These are phyloP conservation scores for Lamellibrachia columna DNA, from an alignment of 2,888 invertebrate genomes.

Conservation along the genomic window DNA sequence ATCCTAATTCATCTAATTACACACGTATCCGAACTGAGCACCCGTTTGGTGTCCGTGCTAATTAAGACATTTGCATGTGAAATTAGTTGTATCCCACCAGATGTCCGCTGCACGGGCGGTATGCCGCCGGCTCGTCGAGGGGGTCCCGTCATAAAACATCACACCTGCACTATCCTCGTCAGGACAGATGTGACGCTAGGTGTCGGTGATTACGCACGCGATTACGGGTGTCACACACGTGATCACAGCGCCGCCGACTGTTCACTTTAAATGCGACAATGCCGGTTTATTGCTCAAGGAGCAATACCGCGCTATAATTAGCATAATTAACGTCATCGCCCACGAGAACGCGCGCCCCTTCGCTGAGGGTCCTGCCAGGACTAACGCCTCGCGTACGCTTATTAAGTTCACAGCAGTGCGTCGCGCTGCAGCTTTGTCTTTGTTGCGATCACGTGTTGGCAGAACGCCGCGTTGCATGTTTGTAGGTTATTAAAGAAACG, in stretches of 20 bases:
- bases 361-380: background rate
- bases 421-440: constrained; percentile 16
- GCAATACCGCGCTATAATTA: background rate
- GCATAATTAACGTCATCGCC: background rate
- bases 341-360: background rate
- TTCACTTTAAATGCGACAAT: background rate
- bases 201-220: background rate
- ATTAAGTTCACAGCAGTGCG: constrained; percentile 1
- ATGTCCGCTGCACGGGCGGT: background rate
- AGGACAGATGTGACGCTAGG: background rate
- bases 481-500: background rate
- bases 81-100: background rate
- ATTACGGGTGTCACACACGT: background rate
- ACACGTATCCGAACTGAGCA: background rate
- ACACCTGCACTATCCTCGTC: background rate
- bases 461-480: background rate
- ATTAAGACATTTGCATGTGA: background rate
- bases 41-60: background rate
- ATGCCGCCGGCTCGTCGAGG: background rate
- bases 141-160: background rate
- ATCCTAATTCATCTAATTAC: background rate
- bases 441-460: background rate
- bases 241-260: background rate
- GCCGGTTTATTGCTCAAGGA: background rate
- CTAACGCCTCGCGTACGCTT: background rate